Base-by-base conservation (phyloP, 2,888 invertebrate genomes). In the Mactromeris polynyma region DNA sequence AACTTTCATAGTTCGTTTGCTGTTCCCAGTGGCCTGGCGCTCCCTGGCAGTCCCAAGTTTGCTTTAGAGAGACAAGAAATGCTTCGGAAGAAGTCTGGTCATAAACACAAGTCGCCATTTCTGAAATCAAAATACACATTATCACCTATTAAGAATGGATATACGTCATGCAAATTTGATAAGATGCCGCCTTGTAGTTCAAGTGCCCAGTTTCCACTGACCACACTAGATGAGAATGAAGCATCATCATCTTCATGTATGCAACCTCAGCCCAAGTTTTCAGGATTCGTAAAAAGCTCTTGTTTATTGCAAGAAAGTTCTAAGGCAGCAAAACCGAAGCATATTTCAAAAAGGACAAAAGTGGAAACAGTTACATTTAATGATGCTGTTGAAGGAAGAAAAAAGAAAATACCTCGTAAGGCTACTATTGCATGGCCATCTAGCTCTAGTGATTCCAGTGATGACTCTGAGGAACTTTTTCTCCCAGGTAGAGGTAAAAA, bases 251-350 rank as follows among this genome's bases (percentile, higher is more conserved):
- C 58, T 9, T 36, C 31, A 21, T 19, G 38, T 38, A 17, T 21
- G 58, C 17, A 19, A 21, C 21, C 38, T 6, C n/a, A 36, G 31
- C 21, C 33, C 0, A 38, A n/a, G 31, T 58, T 38, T n/a, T 36
- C 81, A 81, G 90, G 86, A 9, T 90, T 90, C 88, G 85, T 90
- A 7, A 90, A 86, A 88, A 90, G 90, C 42, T 90, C 90, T n/a
- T 42, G 86, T n/a, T 81, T 90, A 54, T 64, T 89, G 54, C 36
- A 64, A 42, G 40, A 51, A 83, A 69, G 38, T 26, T 11, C 31
- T 26, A 9, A 26, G 17, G 46, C 81, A 54, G 33, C 19, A 3
- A 64, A 58, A 38, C 11, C 40, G 33, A 82, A 82, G 64, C 54
- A 21, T 6, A 54, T 21, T 21, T 54, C 3, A 21, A 54, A 54